Evolutionary conservation across 2,888 invertebrate species (phyloP), one percentile per base, ranked within the genome.

Genomic region (Erebia aethiops): DNA sequence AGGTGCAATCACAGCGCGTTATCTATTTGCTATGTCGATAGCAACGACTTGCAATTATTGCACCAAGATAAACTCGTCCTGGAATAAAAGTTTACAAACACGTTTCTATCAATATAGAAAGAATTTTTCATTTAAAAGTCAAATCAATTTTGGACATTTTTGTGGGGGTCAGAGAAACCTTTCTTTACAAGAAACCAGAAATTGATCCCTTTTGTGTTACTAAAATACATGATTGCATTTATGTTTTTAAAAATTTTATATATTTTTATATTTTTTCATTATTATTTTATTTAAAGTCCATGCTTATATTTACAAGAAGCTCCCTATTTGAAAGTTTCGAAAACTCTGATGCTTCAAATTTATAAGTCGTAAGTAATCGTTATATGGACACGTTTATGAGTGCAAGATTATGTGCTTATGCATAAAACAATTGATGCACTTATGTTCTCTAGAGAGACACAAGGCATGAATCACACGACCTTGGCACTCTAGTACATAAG

Each of bases 391-490:
- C 56, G 14, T 57, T 57, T 26, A 21, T 21, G 9, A 26, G 56
- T 57, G 56, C 26, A 57, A 57, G 13, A 57, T 60, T 26, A 14
- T 58, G 64, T 71, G 65, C 76, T 84, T 84, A 72, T 70, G 72
- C 70, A 77, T 77, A 80, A 79, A 78, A 77, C 74, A 79, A 82
- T 64, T 64, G 64, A 64, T 16, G 70, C n/a, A n/a, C n/a, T n/a
- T 67, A 61, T 71, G 67, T 70, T 70, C 64, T 49, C 58, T 52
- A 56, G 64, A 64, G 58, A 64, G 58, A 69, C 46, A 80, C 81
- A 18, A 57, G 43, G 82, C 87, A 87, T 92, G 92, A 93, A 80
- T 92, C 93, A 92, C 78, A 67, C 85, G 90, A 83, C 92, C 92
- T 93, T 92, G 91, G 81, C 75, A 61, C 68, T n/a, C n/a, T 64